Evolutionary conservation across 2,888 invertebrate species (phyloP), one percentile per base, ranked within the genome.

Genomic region (Tipula vernalis): DNA sequence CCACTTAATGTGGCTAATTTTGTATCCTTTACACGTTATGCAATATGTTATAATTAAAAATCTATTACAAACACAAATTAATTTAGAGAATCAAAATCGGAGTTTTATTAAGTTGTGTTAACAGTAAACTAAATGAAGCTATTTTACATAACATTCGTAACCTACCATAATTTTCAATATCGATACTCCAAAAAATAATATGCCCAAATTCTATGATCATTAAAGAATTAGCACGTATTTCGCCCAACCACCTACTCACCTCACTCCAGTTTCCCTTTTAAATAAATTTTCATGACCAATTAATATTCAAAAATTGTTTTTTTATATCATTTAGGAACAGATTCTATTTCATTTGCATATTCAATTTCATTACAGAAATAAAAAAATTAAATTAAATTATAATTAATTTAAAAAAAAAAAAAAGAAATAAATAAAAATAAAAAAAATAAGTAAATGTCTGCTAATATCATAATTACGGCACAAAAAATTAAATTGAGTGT

Each of bases 321-420:
- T 71, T 57, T 5, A 15, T 57, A 71, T 71, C 71, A 28, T 71
- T 71, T 71, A 71, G 71, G 71, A 71, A 71, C 71, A 71, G 71
- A 71, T 71, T 71, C 71, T 71, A 28, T 71, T 71, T 71, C 71
- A 71, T 71, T 71, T 71, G 71, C 71, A 71, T 71, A 71, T 71
- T 71, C 71, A 71, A 71, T 71, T 71, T 71, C 71, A 71, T 71
- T 71, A 71, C 71, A 71, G 71, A 71, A 71, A 71, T 71, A 71
- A 71, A 71, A 71, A 71, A 71, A 71, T 28, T 28, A 71, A 71
- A 71, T 71, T 28, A 28, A 71, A 71, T 71, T 71, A 71, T 71
- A 71, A 71, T 71, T 71, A 71, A 71, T 71, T 57, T 71, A 71
- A 71, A 71, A 71, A 15, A 15, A 51, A 15, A 51, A 51, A 51